Percentiles rank a stretch among this genome's conserved stretches.
Conservation (phyloP, 2,888 invertebrate genomes). For the Cylindroiulus punctatus region DNA sequence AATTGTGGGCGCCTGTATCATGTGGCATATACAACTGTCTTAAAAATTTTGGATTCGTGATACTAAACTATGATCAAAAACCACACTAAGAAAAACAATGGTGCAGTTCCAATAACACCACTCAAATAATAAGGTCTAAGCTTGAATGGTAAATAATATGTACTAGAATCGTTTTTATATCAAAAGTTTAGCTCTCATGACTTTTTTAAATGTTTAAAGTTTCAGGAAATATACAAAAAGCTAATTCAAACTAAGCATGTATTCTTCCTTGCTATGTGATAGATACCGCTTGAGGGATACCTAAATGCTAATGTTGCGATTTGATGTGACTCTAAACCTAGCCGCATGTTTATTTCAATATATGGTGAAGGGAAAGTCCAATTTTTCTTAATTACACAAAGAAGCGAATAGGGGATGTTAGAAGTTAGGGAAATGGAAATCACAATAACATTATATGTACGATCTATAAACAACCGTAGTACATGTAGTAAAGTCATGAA, state of each 20-base stretch:
- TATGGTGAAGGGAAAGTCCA: slow-evolving; percentile 19
- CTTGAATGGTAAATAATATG: neutral
- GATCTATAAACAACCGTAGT: slow-evolving; percentile 43
- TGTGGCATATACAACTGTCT: neutral
- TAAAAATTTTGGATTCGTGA: neutral
- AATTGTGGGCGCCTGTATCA: neutral
- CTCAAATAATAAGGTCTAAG: neutral
- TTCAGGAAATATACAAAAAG: slow-evolving; percentile 44
- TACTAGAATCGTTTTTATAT: slow-evolving; percentile 7
- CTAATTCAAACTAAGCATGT: neutral
- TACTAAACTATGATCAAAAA: neutral
- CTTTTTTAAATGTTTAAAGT: neutral
- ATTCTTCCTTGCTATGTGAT: neutral
- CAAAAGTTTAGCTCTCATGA: neutral
- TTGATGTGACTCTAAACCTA: neutral
- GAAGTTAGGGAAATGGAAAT: neutral
- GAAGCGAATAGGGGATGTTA: neutral
- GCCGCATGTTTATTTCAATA: neutral
- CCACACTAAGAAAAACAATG: neutral
- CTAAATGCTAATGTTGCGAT: neutral
- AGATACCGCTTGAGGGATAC: neutral
- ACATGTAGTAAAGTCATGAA: slow-evolving; percentile 34
- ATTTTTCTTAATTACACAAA: slow-evolving; percentile 1
- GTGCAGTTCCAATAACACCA: neutral
- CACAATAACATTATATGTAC: slow-evolving; percentile 45